These are phyloP conservation scores for Ectropis crepuscularia DNA, from an alignment of 2,888 invertebrate genomes.

Conservation along the genomic window DNA sequence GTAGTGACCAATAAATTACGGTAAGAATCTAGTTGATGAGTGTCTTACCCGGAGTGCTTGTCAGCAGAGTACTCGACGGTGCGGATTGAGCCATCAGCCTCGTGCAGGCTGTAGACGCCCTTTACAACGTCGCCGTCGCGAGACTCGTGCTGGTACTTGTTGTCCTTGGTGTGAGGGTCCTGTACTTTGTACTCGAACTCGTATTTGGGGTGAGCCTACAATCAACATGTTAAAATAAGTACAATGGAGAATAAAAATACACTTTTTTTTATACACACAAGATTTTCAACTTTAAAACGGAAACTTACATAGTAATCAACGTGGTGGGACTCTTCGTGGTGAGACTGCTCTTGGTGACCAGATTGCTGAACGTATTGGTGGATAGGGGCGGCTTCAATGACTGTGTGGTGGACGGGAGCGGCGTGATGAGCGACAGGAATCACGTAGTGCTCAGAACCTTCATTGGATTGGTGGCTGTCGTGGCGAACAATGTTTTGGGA, in stretches of 20 bases:
- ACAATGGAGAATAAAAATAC: background rate
- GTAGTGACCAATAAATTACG: too few species aligned
- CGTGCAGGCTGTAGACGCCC: conserved; percentile 73
- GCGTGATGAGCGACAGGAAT: conserved; percentile 46
- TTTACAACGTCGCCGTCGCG: conserved; percentile 81
- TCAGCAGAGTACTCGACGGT: conserved; percentile 76
- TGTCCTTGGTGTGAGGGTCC: conserved; percentile 83
- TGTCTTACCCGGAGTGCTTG: conserved; percentile 73
- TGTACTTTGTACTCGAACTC: conserved; percentile 80
- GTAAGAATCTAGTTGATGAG: background rate
- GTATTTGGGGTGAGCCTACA: conserved; percentile 79
- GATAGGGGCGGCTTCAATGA: conserved; percentile 49
- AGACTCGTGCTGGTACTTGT: conserved; percentile 81
- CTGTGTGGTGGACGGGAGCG: conserved; percentile 48
- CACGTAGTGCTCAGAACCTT: conserved; percentile 43
- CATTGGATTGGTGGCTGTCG: conserved; percentile 37
- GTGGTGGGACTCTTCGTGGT: conserved; percentile 47
- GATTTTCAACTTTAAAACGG: background rate
- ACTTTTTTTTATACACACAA: too few species aligned
- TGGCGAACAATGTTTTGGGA: conserved; percentile 49
- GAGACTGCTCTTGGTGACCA: conserved; percentile 30
- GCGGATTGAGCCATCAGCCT: conserved; percentile 62
- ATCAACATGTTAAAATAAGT: background rate
- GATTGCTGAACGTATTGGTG: conserved; percentile 39
- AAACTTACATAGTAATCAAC: conserved; percentile 62